A percentile compares a stretch with the other conserved stretches of the same genome.
Conservation (phyloP, 2,888 invertebrate genomes). For the Trissolcus japonicus region DNA sequence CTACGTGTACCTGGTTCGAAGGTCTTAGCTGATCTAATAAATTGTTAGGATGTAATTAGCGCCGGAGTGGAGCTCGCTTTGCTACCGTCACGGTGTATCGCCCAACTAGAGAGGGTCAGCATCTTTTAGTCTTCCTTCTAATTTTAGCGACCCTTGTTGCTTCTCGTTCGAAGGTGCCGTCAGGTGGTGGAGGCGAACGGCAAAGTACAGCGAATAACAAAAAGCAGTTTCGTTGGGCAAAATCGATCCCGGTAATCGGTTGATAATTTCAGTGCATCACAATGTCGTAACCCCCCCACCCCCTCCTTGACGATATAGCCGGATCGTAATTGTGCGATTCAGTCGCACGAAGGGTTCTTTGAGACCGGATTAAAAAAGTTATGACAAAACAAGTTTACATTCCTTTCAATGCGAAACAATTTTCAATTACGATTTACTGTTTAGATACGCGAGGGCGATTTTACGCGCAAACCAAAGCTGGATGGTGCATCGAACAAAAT, state of each 20-base stretch:
- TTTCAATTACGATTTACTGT: slow-evolving; percentile 31
- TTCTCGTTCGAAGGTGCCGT: slow-evolving; percentile 18
- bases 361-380: slow-evolving; percentile 25
- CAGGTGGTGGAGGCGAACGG: slow-evolving; percentile 33
- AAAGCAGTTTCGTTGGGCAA: slow-evolving; percentile 21
- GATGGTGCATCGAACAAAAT: neutral
- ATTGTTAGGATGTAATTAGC: slow-evolving; percentile 55
- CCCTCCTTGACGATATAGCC: slow-evolving; percentile 17
- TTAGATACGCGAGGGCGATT: slow-evolving; percentile 7
- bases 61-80: slow-evolving; percentile 32
- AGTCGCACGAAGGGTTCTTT: slow-evolving; percentile 9
- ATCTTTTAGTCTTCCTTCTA: slow-evolving; percentile 18
- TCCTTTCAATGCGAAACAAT: slow-evolving; percentile 21
- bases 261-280: slow-evolving; percentile 49
- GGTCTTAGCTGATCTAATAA: slow-evolving; percentile 52
- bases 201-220: slow-evolving; percentile 31
- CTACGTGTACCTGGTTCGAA: slow-evolving; percentile 49
- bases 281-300: slow-evolving; percentile 38
- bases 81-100: slow-evolving; percentile 25
- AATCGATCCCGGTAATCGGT: slow-evolving; percentile 40
- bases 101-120: slow-evolving; percentile 10
- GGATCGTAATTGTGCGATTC: too few relatives aligned
- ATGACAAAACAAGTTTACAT: slow-evolving; percentile 10
- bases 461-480: neutral
- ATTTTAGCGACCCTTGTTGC: slow-evolving; percentile 31